Conservation (phyloP, 2,888 invertebrate genomes). For the Ormyrus pomaceus region DNA sequence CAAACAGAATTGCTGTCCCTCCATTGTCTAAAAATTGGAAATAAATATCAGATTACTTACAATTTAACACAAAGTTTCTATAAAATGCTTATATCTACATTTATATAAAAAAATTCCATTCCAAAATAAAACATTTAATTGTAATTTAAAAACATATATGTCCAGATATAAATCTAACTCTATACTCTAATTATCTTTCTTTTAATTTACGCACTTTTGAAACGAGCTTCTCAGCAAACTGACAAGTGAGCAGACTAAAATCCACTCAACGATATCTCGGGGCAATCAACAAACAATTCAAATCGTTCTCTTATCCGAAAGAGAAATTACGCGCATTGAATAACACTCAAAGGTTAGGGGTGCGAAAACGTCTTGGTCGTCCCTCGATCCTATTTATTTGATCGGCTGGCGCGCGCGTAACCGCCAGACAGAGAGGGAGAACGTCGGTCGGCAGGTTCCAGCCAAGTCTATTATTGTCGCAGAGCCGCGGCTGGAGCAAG, state of each 20-base stretch:
- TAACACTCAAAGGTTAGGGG: constrained; percentile 54
- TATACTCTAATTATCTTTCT: too few relatives aligned
- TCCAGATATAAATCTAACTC: too few relatives aligned
- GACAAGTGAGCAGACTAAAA: too few relatives aligned
- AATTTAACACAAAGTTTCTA: background rate
- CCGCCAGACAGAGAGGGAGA: constrained; percentile 32
- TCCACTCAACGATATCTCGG: too few relatives aligned
- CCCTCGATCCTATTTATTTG: constrained; percentile 73
- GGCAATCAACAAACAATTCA: too few relatives aligned
- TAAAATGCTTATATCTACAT: too few relatives aligned
- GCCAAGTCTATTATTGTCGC: constrained; percentile 76
- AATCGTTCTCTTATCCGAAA: background rate
- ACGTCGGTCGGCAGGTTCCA: constrained; percentile 71
- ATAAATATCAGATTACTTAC: background rate
- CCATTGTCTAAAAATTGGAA: constrained; percentile 74
- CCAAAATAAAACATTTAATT: too few relatives aligned
- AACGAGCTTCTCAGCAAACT: too few relatives aligned
- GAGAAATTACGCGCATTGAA: constrained; percentile 48
- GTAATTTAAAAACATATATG: too few relatives aligned
- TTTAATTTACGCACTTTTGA: too few relatives aligned
- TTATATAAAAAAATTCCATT: too few relatives aligned
- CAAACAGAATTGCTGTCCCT: constrained; percentile 88
- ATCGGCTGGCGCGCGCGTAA: constrained; percentile 64
- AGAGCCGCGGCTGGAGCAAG: constrained; percentile 58
- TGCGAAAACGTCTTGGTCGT: background rate